Conservation (phyloP, 2,797 vertebrate genomes). For the Dipus sagitta region DNA sequence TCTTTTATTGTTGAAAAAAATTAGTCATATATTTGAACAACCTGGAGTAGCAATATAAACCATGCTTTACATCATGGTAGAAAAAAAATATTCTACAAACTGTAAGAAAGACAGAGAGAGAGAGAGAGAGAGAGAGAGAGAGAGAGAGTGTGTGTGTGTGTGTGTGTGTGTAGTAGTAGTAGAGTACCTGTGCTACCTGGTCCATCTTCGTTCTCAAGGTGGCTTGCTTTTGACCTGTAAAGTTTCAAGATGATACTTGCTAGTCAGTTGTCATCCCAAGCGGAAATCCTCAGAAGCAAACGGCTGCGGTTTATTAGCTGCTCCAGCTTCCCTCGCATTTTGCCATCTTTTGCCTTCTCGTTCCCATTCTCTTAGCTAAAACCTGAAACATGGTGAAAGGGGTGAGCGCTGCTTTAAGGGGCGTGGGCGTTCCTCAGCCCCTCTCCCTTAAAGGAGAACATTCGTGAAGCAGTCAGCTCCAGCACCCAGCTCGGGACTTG, state of each 20-base stretch:
- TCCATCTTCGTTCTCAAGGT: background rate
- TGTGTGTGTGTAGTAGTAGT: background rate
- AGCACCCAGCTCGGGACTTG: background rate
- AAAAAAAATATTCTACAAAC: background rate
- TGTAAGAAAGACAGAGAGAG: too few relatives aligned
- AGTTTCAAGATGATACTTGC: conserved; percentile 56
- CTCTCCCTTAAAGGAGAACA: background rate
- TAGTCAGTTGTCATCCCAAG: conserved; percentile 15
- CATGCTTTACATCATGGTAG: background rate
- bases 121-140: too few relatives aligned
- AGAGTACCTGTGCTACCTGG: background rate
- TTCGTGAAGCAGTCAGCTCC: background rate
- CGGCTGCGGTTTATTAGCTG: conserved; percentile 17
- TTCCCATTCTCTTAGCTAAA: background rate
- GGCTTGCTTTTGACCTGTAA: conserved; percentile 57
- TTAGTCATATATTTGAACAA: conserved; percentile 20
- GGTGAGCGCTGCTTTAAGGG: background rate
- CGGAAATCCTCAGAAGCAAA: conserved; percentile 34
- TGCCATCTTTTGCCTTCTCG: background rate
- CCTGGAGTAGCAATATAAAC: background rate
- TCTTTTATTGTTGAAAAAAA: conserved; percentile 11
- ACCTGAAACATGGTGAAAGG: background rate
- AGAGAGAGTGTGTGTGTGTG: background rate
- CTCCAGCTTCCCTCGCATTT: conserved; percentile 21
- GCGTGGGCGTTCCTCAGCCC: background rate